Percentiles rank a stretch among this genome's conserved stretches.
These are phyloP conservation scores for Tokudaia muenninki DNA, from an alignment of 2,797 vertebrate species.

Conservation along the genomic window DNA sequence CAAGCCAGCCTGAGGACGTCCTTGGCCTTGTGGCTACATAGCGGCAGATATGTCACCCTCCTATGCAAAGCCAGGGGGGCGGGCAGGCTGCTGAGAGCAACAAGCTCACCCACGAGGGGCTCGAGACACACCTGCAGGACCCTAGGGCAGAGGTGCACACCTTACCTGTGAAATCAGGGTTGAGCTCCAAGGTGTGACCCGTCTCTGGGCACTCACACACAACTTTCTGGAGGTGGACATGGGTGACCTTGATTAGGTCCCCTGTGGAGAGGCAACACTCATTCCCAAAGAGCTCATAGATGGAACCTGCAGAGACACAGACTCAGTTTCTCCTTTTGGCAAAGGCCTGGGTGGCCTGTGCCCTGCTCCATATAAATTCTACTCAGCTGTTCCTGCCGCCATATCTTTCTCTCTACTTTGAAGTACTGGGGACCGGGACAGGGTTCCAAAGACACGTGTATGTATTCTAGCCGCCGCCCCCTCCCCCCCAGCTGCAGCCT, in stretches of 20 bases:
- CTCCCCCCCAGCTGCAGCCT: accelerated
- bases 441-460: too few species aligned
- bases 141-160: accelerated
- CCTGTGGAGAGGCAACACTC: constrained; percentile 96
- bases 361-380: background rate
- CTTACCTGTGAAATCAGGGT: constrained; percentile 85
- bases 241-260: constrained; percentile 93
- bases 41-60: too few species aligned
- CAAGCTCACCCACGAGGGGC: background rate
- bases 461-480: background rate
- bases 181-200: constrained; percentile 88
- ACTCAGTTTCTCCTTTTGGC: background rate
- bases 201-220: constrained; percentile 87
- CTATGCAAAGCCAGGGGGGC: background rate
- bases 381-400: background rate
- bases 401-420: background rate
- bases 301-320: constrained; percentile 88
- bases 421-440: background rate
- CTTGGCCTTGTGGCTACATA: background rate
- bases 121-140: background rate
- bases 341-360: background rate
- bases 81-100: accelerated
- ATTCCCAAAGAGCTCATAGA: constrained; percentile 94
- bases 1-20: background rate
- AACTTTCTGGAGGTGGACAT: constrained; percentile 88